A percentile compares a stretch with the other conserved stretches of the same genome.
phyloP scores from a whole-genome alignment of 2,888 invertebrate genomes.

The Erpobdella octoculata region DNA sequence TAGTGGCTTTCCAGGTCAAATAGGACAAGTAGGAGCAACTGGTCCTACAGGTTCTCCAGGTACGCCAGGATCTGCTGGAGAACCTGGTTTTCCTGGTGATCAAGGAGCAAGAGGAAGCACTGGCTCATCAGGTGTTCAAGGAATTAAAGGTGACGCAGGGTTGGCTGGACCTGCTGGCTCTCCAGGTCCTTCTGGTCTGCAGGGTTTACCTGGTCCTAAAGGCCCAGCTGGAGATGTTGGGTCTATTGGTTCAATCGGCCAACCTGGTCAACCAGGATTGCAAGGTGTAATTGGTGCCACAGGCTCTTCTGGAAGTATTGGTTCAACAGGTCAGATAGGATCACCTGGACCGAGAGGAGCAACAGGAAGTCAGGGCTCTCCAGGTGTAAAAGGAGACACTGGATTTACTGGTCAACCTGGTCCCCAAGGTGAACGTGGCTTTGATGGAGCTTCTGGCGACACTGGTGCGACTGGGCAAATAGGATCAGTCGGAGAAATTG shows the following conservation, averaged over 20 bases:
- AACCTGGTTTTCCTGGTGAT: constrained; percentile 28
- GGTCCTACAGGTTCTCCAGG: constrained; percentile 15
- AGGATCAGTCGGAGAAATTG: constrained; percentile 9
- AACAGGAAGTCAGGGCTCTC: constrained; percentile 13
- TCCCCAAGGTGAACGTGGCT: constrained; percentile 25
- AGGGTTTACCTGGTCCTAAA: constrained; percentile 17
- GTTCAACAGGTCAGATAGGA: constrained; percentile 22
- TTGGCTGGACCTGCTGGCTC: constrained; percentile 18
- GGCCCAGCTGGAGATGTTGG: constrained; percentile 25
- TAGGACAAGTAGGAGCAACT: constrained; percentile 4
- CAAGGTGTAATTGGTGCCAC: neutral
- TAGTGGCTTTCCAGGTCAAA: neutral
- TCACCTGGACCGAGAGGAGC: constrained; percentile 5
- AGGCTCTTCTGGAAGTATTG: constrained; percentile 26
- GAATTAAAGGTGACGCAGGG: constrained; percentile 30
- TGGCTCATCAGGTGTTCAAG: constrained; percentile 31
- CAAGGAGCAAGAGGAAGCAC: constrained; percentile 26
- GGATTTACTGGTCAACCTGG: constrained; percentile 28
- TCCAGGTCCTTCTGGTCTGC: constrained; percentile 16
- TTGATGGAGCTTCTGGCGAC: constrained; percentile 26
- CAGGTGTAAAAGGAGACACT: constrained; percentile 25
- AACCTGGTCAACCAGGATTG: constrained; percentile 11
- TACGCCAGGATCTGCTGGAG: constrained; percentile 18
- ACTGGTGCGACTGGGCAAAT: constrained; percentile 27
- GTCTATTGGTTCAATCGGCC: neutral